phyloP scores from a whole-genome alignment of 2,888 invertebrate species.

The Rhorus exstirpatorius region DNA sequence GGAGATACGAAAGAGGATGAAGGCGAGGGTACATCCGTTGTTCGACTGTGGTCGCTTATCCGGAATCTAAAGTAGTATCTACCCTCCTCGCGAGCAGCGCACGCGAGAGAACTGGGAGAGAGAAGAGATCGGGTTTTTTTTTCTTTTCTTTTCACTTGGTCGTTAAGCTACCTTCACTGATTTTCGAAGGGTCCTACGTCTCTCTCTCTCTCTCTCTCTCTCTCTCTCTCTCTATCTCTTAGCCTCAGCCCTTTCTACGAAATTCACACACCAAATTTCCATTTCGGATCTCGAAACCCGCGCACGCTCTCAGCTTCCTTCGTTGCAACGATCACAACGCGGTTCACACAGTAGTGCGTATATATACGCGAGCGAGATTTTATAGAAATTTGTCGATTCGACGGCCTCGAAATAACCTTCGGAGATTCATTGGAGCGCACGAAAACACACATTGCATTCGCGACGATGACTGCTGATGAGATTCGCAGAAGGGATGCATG shows the following conservation, averaged over 20 bases:
- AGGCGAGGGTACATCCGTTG: constrained; percentile 74
- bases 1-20: constrained; percentile 50
- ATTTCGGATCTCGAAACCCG: constrained; percentile 60
- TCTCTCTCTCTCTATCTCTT: neutral
- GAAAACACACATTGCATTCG: too few species aligned
- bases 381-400: constrained; percentile 36
- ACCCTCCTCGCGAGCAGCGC: constrained; percentile 47
- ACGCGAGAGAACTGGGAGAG: constrained; percentile 29
- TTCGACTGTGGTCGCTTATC: constrained; percentile 71
- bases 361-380: constrained; percentile 20
- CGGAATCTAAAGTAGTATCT: constrained; percentile 76
- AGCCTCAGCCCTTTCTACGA: constrained; percentile 53
- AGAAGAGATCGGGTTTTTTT: constrained; percentile 21
- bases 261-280: constrained; percentile 44
- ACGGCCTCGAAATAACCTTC: constrained; percentile 5
- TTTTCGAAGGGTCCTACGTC: constrained; percentile 41
- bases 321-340: constrained; percentile 37
- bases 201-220: constrained; percentile 21
- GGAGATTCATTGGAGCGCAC: neutral
- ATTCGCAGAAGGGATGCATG: neutral
- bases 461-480: constrained; percentile 2
- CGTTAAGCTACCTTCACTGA: constrained; percentile 24
- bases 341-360: neutral
- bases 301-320: constrained; percentile 62
- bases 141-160: constrained; percentile 27